Percentiles rank a stretch among this genome's conserved stretches.
Conservation (phyloP, 2,113 vertebrate species). For the Urocolius indicus region DNA sequence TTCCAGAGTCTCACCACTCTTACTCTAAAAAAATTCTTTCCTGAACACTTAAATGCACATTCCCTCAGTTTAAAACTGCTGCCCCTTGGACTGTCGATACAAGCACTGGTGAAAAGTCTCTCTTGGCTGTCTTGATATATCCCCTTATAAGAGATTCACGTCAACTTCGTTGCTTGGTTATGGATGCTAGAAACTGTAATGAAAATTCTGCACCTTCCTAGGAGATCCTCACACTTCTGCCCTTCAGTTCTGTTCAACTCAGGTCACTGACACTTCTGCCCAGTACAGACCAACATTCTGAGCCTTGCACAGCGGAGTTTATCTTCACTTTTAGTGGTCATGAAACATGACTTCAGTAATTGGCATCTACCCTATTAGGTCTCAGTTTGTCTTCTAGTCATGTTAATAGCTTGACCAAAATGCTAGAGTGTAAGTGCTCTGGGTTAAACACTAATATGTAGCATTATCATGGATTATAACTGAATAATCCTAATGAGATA, state of each 20-base stretch:
- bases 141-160: neutral
- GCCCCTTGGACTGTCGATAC: neutral
- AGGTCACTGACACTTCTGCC: neutral
- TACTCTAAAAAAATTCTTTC: neutral
- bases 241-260: neutral
- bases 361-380: neutral
- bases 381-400: neutral
- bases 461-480: neutral
- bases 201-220: neutral
- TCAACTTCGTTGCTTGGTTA: neutral
- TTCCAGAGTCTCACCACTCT: neutral
- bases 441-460: neutral
- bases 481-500: neutral
- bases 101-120: neutral
- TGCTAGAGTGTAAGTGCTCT: neutral
- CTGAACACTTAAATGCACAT: neutral
- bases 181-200: neutral
- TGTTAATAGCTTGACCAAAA: neutral
- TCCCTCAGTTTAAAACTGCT: neutral
- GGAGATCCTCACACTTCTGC: neutral
- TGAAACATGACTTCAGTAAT: neutral
- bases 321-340: neutral
- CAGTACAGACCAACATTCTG: neutral
- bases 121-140: neutral
- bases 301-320: neutral